Base-by-base conservation (phyloP, 1,140 invertebrate genomes). In the Pseudachorutes palmiensis region DNA sequence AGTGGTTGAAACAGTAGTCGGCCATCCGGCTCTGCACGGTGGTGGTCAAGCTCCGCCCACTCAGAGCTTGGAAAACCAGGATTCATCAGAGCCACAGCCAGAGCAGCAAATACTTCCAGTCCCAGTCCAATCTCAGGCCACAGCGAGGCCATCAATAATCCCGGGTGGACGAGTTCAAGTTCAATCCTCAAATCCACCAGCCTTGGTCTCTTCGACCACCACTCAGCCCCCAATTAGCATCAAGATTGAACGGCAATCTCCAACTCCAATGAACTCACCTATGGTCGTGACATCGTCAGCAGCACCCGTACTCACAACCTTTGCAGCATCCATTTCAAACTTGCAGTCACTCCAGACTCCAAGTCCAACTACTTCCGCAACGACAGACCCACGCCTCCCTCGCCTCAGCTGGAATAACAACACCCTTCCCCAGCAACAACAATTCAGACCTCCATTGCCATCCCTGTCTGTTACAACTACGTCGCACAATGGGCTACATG, bases 1-100 rank as follows among this genome's bases (percentile, higher is more conserved):
- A 73, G 90, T 98, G 24, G 91, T 97, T 57, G 94, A 97, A 78
- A 93, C 90, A 0, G 87, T 92, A 41, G 88, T 88, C 0, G 73
- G 79, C 31, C 71, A 0, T 33, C 49, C 71, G 22, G 70, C 30
- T 57, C 48, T 36, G 70, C 70, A 12, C 66, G 70, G 49, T 70
- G 72, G 2, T 68, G 66, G 30, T 64, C 51, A 19, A 19, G 51
- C 51, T 55, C 51, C 24, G 51, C 12, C 24, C 24, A 12, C 51
- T 55, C 51, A 5, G 51, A 26, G n/a, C n/a, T n/a, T n/a, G 19
- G 36, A 41, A 41, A 19, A 5, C 12, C 9, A 55, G 9, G 5
- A 14, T 9, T 22, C 9, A 30, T 72, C 31, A 30, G 45, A 49
- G 65, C 55, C 73, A 64, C 74, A 72, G 63, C 65, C 57, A 62